Evolutionary conservation across 2,888 invertebrate species (phyloP).

Genomic region (Aromia moschata): DNA sequence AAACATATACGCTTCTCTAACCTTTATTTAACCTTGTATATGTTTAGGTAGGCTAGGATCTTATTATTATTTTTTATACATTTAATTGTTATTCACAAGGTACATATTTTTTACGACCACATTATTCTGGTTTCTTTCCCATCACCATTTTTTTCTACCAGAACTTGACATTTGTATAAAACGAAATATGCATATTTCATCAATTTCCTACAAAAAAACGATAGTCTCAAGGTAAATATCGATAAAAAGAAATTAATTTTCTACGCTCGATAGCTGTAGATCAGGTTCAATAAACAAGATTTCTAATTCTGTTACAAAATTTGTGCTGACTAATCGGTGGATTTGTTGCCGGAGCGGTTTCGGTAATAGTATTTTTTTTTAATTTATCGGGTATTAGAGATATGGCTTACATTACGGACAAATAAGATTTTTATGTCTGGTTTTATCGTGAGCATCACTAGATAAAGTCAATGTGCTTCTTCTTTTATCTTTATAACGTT

Average conservation of each 20-base stretch:
- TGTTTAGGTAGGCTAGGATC: background rate
- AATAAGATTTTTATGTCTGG: background rate
- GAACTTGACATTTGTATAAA: slow-evolving; percentile 21
- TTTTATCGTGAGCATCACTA: too few relatives aligned
- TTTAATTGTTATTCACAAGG: background rate
- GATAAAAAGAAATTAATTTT: slow-evolving; percentile 39
- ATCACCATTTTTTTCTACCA: slow-evolving; percentile 2
- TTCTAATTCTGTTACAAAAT: slow-evolving; percentile 41
- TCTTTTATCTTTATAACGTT: too few relatives aligned
- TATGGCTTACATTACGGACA: background rate
- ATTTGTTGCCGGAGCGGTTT: slow-evolving; percentile 21
- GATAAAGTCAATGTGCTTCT: background rate
- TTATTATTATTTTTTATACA: background rate
- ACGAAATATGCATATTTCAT: slow-evolving; percentile 20
- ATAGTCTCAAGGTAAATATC: slow-evolving; percentile 36
- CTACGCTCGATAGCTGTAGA: slow-evolving; percentile 33
- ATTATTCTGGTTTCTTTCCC: background rate
- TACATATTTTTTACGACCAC: background rate
- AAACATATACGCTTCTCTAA: background rate
- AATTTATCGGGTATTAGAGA: background rate
- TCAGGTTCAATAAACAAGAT: slow-evolving; percentile 40
- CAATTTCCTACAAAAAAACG: slow-evolving; percentile 24
- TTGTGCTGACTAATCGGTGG: slow-evolving; percentile 26
- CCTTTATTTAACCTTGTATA: slow-evolving; percentile 14
- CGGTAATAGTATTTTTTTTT: slow-evolving; percentile 14